Base-by-base conservation (phyloP, 2,113 vertebrate species). In the Melanostigma gelatinosum region DNA sequence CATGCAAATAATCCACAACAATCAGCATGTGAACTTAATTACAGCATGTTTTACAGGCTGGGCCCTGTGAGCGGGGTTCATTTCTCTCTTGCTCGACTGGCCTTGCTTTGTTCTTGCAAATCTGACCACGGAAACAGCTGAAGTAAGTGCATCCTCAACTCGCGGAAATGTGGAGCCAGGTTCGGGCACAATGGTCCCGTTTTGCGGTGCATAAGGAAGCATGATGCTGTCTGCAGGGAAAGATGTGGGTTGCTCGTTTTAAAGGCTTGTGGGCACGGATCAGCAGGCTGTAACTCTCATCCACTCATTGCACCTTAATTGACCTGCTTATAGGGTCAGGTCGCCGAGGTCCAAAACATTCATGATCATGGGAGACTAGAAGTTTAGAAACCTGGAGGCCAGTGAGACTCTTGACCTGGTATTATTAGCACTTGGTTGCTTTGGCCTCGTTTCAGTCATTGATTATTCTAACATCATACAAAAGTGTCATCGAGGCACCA, bases 1-100 rank as follows among this genome's bases (percentile, higher is more conserved):
- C 24, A 24, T 24, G 79, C 54, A 76, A 86, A 84, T 90, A 91
- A 89, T 86, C 80, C 79, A 75, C 77, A 82, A 77, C 85, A 91
- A 89, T 88, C 66, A 50, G 77, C 73, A 44, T 79, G 60, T 84
- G 75, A 80, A 82, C 44, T 48, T 81, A 81, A 87, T 83, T 84
- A 72, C 18, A 8, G 62, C 15, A 29, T 54, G 46, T 42, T 77
- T 36, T 77, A 79, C 75, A 27, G 57, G 71, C 40, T 16, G 27
- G 7, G 40, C 34, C 65, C 72, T 40, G 24, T 16, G 63, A 84
- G 42, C 4, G 27, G 22, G 40, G 11, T 6, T 4, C 16, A 54
- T 64, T 65, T 63, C 50, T 4, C 29, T 44, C 44, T 27, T 0
- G 4, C 52, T 70, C 40, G 7, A 10, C 22, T 29, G 63, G 36